phyloP scores from a whole-genome alignment of 2,888 invertebrate species.

The Metallyticus violacea region DNA sequence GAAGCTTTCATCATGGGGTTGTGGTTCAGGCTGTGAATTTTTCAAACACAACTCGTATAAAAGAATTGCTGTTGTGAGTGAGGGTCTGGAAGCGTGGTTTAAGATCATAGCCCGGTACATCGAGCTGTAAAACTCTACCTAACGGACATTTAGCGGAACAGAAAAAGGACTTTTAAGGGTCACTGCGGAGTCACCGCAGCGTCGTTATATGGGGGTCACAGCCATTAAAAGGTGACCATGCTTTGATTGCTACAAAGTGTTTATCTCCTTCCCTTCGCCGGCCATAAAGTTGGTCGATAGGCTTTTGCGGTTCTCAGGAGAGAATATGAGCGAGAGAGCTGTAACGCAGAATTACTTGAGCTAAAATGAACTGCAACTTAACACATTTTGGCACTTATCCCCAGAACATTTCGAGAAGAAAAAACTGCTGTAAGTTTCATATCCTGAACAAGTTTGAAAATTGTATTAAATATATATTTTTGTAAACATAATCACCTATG shows the following conservation, averaged over 20 bases:
- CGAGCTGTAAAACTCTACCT: background rate
- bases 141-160: background rate
- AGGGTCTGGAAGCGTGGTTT: background rate
- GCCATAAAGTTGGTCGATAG: background rate
- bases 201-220: background rate
- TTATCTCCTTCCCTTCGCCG: background rate
- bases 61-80: background rate
- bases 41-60: background rate
- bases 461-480: too few relatives aligned
- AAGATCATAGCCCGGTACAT: background rate
- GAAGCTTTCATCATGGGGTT: background rate
- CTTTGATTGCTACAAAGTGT: background rate
- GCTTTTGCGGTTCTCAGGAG: background rate
- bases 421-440: too few relatives aligned
- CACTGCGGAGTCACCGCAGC: background rate
- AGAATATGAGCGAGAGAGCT: background rate
- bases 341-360: too few relatives aligned
- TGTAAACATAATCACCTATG: too few relatives aligned
- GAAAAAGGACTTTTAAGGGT: background rate
- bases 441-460: too few relatives aligned
- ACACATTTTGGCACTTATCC: background rate
- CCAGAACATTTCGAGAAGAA: background rate
- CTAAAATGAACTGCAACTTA: background rate
- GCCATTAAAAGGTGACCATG: background rate
- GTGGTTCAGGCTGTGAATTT: background rate